Percentiles rank a stretch among this genome's conserved stretches.
These are phyloP conservation scores for Acromyrmex echinatior DNA, from an alignment of 1,140 invertebrate species.

Conservation along the genomic window DNA sequence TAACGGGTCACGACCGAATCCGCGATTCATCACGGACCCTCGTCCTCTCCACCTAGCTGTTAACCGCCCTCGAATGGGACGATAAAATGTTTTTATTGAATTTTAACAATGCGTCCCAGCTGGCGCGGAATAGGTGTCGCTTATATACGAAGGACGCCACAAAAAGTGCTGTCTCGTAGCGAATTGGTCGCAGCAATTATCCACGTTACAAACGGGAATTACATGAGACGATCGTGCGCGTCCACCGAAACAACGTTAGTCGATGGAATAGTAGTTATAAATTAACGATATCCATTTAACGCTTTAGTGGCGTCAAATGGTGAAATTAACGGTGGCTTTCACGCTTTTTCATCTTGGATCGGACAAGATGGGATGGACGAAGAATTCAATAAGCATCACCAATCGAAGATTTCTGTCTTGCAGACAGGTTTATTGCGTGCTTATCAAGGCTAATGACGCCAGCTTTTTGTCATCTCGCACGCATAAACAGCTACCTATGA, in stretches of 20 bases:
- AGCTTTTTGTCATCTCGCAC: constrained; percentile 42
- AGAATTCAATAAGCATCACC: constrained; percentile 49
- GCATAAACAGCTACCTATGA: constrained; percentile 6
- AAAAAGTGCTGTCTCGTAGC: constrained; percentile 36
- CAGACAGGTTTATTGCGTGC: constrained; percentile 56
- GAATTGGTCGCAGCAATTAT: constrained; percentile 43
- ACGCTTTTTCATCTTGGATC: constrained; percentile 44
- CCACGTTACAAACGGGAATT: constrained; percentile 33
- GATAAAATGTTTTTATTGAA: constrained; percentile 65
- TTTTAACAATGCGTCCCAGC: constrained; percentile 59
- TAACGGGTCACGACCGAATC: constrained; percentile 67
- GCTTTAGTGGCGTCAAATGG: constrained; percentile 53
- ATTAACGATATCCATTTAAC: constrained; percentile 62
- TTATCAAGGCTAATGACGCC: constrained; percentile 51
- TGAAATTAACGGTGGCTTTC: constrained; percentile 51
- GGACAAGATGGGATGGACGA: background rate
- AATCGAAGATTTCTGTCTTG: constrained; percentile 44
- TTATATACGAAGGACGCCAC: constrained; percentile 31
- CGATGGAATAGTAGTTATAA: constrained; percentile 46
- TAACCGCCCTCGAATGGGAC: constrained; percentile 16
- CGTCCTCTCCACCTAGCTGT: background rate
- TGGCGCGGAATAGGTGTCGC: constrained; percentile 45
- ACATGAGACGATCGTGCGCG: constrained; percentile 44
- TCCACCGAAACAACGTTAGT: constrained; percentile 34
- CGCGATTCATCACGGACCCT: constrained; percentile 63